These are phyloP conservation scores for Lathronympha strigana DNA, from an alignment of 2,888 invertebrate genomes.

Conservation along the genomic window DNA sequence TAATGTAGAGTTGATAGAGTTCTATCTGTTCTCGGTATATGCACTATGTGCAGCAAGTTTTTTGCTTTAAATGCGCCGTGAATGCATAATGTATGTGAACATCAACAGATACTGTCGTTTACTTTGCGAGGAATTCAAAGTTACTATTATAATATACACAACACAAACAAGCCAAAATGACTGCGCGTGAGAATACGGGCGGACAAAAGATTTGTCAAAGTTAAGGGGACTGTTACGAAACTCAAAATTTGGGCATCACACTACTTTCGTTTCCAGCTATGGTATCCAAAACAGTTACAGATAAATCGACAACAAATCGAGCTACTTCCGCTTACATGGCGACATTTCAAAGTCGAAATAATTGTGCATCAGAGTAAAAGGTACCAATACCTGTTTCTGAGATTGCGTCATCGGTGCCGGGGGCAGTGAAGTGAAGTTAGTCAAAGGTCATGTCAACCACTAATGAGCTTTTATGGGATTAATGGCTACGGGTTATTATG, in stretches of 20 bases:
- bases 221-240: slow-evolving; percentile 33
- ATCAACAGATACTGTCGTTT: slow-evolving; percentile 10
- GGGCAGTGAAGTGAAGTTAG: slow-evolving; percentile 42
- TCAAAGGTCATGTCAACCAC: slow-evolving; percentile 48
- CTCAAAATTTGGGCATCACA: slow-evolving; percentile 11
- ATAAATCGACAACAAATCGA: background rate
- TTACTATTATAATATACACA: slow-evolving; percentile 16
- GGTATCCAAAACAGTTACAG: background rate
- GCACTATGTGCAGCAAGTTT: background rate
- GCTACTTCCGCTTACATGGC: too few relatives aligned
- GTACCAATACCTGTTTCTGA: slow-evolving; percentile 23
- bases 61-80: slow-evolving; percentile 17
- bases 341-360: too few relatives aligned
- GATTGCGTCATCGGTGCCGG: slow-evolving; percentile 37
- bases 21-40: slow-evolving; percentile 5
- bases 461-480: slow-evolving; percentile 45
- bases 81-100: slow-evolving; percentile 25
- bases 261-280: slow-evolving; percentile 20
- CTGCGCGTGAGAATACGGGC: slow-evolving; percentile 19
- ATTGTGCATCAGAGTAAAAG: slow-evolving; percentile 25
- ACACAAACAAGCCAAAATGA: slow-evolving; percentile 6
- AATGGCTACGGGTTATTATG: slow-evolving; percentile 36
- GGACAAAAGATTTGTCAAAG: slow-evolving; percentile 25
- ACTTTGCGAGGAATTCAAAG: slow-evolving; percentile 19
- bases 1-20: background rate